phyloP scores from a whole-genome alignment of 2,888 invertebrate genomes.

The Drosophila mayaguana region DNA sequence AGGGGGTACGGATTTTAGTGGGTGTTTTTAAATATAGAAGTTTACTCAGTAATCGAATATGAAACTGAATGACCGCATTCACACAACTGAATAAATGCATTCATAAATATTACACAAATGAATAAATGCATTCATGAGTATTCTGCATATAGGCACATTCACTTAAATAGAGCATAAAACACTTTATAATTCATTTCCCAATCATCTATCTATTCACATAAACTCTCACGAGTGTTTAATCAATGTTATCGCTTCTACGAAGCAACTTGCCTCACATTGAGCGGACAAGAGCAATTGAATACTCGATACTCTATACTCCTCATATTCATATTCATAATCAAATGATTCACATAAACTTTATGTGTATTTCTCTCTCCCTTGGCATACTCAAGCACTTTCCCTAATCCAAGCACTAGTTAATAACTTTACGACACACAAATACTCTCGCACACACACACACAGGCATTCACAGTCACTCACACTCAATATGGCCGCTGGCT shows the following conservation, averaged over 20 bases:
- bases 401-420: constrained; percentile 58
- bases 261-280: constrained; percentile 11
- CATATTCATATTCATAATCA: constrained; percentile 34
- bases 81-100: background rate
- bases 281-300: constrained; percentile 19
- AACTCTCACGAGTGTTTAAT: constrained; percentile 5
- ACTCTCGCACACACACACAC: constrained; percentile 6
- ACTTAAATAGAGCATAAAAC: background rate
- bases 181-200: constrained; percentile 1
- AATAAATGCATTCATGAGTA: background rate
- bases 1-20: constrained; percentile 22
- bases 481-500: constrained; percentile 47
- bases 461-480: constrained; percentile 8
- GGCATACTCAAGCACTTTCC: constrained; percentile 42
- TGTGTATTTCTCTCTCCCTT: constrained; percentile 12
- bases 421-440: constrained; percentile 66
- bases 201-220: background rate
- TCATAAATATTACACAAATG: constrained; percentile 2
- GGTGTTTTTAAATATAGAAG: constrained; percentile 1
- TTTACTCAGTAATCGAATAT: background rate
- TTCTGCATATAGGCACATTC: background rate
- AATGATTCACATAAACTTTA: constrained; percentile 41
- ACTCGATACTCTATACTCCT: constrained; percentile 12
- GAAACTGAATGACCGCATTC: background rate
- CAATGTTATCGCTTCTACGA: constrained; percentile 13